Evolutionary conservation across 2,888 invertebrate genomes (phyloP), one percentile per base, ranked within the genome.

Genomic region (Stenoptilia bipunctidactyla): DNA sequence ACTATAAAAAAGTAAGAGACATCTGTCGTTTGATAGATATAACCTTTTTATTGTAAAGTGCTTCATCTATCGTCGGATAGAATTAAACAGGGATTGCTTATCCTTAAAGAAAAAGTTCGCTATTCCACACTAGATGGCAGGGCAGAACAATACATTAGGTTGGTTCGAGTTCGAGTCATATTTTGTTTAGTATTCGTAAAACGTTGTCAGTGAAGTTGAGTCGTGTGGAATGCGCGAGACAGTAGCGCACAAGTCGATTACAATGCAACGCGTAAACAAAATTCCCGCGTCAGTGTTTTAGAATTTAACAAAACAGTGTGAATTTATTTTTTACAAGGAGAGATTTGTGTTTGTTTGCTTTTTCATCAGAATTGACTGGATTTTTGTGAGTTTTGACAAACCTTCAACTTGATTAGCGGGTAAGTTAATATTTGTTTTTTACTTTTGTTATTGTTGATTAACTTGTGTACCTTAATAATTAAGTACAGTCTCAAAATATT

Each of bases 171-270:
- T n/a, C n/a, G n/a, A n/a, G n/a, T n/a, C n/a, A n/a, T n/a, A n/a
- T n/a, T n/a, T n/a, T n/a, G n/a, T 71, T 80, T 77, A 70, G 79
- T 80, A 82, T 82, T 79, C 77, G 54, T 53, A 46, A 57, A 65
- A 59, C 73, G 75, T 77, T 73, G 66, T 56, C 60, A 65, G 49
- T 49, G 47, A 52, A 55, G 67, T 64, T 10, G 50, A 73, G 77
- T 67, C 61, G 75, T 70, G 61, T 48, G 50, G 59, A 50, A 58
- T 57, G 59, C 52, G 51, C 56, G 58, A 52, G 13, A 13, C 59
- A 55, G 61, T 74, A 70, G 59, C 58, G 65, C 63, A 67, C 67
- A 62, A 57, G 42, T 52, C 52, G 54, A 47, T 53, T 49, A 69
- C 63, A 66, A 74, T 74, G 67, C 58, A 52, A 55, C 58, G 66